These are phyloP conservation scores for Clinocottus analis DNA, from an alignment of 2,113 vertebrate species.

Conservation along the genomic window DNA sequence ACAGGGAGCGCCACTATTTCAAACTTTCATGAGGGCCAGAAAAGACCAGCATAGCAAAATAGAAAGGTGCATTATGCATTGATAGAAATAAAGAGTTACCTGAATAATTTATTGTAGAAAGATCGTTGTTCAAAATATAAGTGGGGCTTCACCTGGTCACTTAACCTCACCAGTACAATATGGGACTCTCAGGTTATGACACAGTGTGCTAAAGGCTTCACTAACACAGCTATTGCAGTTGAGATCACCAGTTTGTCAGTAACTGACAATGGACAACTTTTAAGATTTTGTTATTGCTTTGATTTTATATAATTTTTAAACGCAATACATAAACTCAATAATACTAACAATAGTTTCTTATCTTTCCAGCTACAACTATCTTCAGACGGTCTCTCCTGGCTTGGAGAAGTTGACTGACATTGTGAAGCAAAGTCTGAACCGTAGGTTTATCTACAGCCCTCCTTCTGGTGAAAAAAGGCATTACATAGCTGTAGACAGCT, in stretches of 20 bases:
- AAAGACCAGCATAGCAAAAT: constrained; percentile 38
- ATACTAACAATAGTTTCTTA: constrained; percentile 12
- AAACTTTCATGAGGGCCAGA: constrained; percentile 23
- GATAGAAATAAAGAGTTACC: constrained; percentile 9
- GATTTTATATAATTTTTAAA: constrained; percentile 6
- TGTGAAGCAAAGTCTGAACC: constrained; percentile 88
- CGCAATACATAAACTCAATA: background rate
- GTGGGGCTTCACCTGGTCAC: background rate
- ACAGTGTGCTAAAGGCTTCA: background rate
- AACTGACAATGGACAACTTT: background rate
- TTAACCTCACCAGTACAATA: constrained; percentile 20
- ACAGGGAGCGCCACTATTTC: constrained; percentile 27
- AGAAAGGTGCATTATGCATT: constrained; percentile 39
- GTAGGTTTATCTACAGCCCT: constrained; percentile 84
- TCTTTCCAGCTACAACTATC: constrained; percentile 88
- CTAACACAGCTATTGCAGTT: constrained; percentile 19
- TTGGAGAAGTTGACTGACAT: constrained; percentile 90
- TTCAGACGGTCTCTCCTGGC: constrained; percentile 86
- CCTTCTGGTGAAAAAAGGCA: constrained; percentile 83
- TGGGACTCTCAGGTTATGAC: constrained; percentile 17
- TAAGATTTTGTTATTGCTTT: background rate
- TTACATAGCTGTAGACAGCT: constrained; percentile 84
- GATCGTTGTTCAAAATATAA: constrained; percentile 2
- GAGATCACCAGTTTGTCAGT: constrained; percentile 1
- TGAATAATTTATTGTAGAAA: constrained; percentile 17